Evolutionary conservation across 2,888 invertebrate genomes (phyloP).

Genomic region (Nemotelus nigrinus): DNA sequence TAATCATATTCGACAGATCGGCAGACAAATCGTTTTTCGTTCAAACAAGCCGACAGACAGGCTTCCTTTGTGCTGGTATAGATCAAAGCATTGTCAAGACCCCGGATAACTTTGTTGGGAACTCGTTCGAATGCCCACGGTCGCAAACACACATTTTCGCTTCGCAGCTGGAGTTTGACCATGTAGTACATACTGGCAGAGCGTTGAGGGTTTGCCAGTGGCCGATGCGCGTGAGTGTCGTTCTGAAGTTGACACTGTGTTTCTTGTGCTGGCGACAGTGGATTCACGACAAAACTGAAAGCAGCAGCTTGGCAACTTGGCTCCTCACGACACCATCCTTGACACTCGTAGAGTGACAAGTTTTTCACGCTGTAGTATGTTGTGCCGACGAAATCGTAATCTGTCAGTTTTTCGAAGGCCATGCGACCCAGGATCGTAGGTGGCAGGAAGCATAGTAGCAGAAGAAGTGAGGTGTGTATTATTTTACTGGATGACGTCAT

Average conservation of each 20-base stretch:
- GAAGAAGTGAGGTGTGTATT: slow-evolving; percentile 47
- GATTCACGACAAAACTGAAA: slow-evolving; percentile 93
- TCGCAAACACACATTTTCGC: slow-evolving; percentile 89
- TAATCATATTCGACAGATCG: slow-evolving; percentile 94
- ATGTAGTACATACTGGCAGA: slow-evolving; percentile 94
- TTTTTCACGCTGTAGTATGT: slow-evolving; percentile 94
- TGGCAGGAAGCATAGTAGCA: slow-evolving; percentile 53
- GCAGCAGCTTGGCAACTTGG: slow-evolving; percentile 91
- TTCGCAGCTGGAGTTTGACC: slow-evolving; percentile 86
- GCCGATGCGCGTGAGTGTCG: slow-evolving; percentile 90
- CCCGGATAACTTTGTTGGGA: slow-evolving; percentile 90
- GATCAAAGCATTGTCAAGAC: slow-evolving; percentile 89
- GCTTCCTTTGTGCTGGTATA: slow-evolving; percentile 95
- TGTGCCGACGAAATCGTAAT: slow-evolving; percentile 88
- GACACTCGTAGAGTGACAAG: slow-evolving; percentile 91
- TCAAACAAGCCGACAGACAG: slow-evolving; percentile 90
- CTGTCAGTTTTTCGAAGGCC: slow-evolving; percentile 93
- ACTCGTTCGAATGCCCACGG: slow-evolving; percentile 95
- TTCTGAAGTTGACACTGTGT: slow-evolving; percentile 91
- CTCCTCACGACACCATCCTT: slow-evolving; percentile 94
- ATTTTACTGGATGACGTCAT: slow-evolving; percentile 47
- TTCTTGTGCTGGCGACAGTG: slow-evolving; percentile 90
- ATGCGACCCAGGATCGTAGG: slow-evolving; percentile 74
- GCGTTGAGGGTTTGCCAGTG: slow-evolving; percentile 82
- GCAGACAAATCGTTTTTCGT: slow-evolving; percentile 92